Base-by-base conservation (phyloP, 2,113 vertebrate species). In the Calidris pugnax region DNA sequence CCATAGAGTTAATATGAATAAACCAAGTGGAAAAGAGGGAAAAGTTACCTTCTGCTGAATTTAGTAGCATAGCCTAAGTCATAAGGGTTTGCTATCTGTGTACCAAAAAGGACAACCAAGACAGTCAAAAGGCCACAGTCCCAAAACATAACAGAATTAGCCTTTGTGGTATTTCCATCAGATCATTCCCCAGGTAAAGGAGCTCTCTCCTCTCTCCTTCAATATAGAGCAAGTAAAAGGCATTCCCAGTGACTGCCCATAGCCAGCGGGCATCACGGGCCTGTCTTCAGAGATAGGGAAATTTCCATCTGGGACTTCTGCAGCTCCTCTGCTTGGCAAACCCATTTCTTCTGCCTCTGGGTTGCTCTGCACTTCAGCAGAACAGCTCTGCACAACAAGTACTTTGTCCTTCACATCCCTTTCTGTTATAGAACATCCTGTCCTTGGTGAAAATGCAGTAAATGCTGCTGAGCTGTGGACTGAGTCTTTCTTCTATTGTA, bases 241-340 rank as follows among this genome's bases (percentile, higher is more conserved):
- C 28, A 79, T 78, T 82, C 30, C n/a, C 39, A 30, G 26, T 6
- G 15, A 11, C 28, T 0, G 0, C 30, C 15, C 6, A 5, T 39
- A 67, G 68, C 12, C 59, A 83, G 20, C 47, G 8, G 32, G 20
- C 14, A 84, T 33, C 14, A 21, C 0, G 4, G 47, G 47, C 30
- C 33, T 35, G 3, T 51, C 32, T 64, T 69, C 6, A 10, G 60
- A 56, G 14, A 21, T 0, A 37, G 10, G 9, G 23, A 10, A 27
- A 18, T 3, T 23, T 79, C 16, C 28, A 1, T 2, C 24, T 0
- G 2, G 37, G 33, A 80, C 6, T 16, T 5, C 41, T 60, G 51
- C 78, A 41, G 39, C 27, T 55, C 32, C 37, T 74, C 27, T 45
- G 27, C 50, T 57, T 59, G 55, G 14, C 23, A 87, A 82, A 39